Conservation (phyloP, 2,888 invertebrate species). For the Eristalis intricaria region DNA sequence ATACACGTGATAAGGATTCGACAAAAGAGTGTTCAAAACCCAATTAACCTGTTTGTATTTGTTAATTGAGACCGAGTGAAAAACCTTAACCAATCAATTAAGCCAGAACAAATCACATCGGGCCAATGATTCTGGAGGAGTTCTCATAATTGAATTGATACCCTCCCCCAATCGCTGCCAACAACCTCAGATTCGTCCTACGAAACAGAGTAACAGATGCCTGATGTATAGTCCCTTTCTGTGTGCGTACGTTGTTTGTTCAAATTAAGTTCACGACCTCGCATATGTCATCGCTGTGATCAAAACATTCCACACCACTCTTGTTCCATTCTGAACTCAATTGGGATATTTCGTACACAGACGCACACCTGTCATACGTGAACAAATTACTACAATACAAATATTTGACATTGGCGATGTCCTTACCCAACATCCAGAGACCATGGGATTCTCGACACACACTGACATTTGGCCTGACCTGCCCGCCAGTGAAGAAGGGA, state of each 20-base stretch:
- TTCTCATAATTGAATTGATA: neutral
- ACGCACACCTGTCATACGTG: conserved; percentile 2
- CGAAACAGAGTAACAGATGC: neutral
- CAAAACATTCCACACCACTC: neutral
- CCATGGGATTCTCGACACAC: neutral
- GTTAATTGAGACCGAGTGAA: neutral
- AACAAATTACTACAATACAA: conserved; percentile 15
- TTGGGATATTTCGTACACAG: conserved; percentile 7
- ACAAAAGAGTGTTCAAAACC: neutral
- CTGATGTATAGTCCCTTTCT: neutral
- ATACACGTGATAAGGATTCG: neutral
- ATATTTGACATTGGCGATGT: conserved; percentile 20
- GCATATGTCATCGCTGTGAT: neutral
- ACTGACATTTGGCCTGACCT: neutral
- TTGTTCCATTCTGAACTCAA: neutral
- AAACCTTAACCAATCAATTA: neutral
- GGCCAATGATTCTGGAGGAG: neutral
- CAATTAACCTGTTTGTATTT: neutral
- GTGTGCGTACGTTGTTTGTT: neutral
- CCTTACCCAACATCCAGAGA: neutral
- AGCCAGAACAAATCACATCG: neutral
- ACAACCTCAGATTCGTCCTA: neutral
- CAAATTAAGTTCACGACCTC: neutral
- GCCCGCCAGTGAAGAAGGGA: neutral
- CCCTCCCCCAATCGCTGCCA: neutral